A percentile compares a stretch with the other conserved stretches of the same genome.
Evolutionary conservation across 1,140 invertebrate species (phyloP).

Genomic region (Notospermus geniculatus): DNA sequence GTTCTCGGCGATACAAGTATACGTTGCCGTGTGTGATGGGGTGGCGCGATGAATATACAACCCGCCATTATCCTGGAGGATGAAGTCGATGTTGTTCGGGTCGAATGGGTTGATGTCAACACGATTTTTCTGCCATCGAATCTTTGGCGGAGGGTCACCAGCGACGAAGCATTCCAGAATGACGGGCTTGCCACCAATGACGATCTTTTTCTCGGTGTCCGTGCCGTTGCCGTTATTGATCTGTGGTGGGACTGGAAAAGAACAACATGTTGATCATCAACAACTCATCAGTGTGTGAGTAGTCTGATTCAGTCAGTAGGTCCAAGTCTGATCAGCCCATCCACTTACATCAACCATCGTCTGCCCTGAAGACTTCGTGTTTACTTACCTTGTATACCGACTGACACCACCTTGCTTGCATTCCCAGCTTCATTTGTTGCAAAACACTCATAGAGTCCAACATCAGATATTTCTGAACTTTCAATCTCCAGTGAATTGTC

Average conservation of each 20-base stretch:
- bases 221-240: slow-evolving; percentile 81
- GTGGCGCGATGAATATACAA: slow-evolving; percentile 25
- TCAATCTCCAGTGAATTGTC: slow-evolving; percentile 31
- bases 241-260: slow-evolving; percentile 71
- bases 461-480: slow-evolving; percentile 41
- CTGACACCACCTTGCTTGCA: slow-evolving; percentile 41
- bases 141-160: slow-evolving; percentile 57
- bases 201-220: slow-evolving; percentile 74
- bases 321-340: no score
- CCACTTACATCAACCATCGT: no score
- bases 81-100: slow-evolving; percentile 15
- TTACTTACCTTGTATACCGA: slow-evolving; percentile 52
- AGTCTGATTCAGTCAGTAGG: no score
- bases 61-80: slow-evolving; percentile 20
- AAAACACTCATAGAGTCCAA: slow-evolving; percentile 59
- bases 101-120: slow-evolving; percentile 33
- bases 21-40: slow-evolving; percentile 49
- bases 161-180: slow-evolving; percentile 54
- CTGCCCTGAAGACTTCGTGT: neutral
- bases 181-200: slow-evolving; percentile 70
- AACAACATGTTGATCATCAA: neutral
- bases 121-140: slow-evolving; percentile 49
- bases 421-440: slow-evolving; percentile 57
- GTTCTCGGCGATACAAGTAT: slow-evolving; percentile 54
- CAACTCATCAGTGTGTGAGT: no score